phyloP scores from a whole-genome alignment of 1,140 invertebrate genomes.

The Lordiphosa stackelbergi region DNA sequence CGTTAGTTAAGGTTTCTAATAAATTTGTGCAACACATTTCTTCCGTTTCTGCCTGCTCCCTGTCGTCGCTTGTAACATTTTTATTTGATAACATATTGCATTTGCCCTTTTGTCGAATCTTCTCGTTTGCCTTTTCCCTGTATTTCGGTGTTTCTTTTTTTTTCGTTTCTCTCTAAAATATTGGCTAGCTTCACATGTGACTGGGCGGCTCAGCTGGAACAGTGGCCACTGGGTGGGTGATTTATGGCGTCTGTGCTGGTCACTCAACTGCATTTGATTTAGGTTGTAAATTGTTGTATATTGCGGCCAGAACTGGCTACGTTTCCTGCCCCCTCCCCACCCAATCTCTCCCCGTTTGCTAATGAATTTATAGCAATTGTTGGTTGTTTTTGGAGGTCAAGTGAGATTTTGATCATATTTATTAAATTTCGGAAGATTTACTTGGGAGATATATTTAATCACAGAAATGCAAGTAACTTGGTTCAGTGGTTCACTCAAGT shows the following conservation, averaged over 20 bases:
- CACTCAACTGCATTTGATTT: conserved; percentile 75
- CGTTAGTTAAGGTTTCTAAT: conserved; percentile 75
- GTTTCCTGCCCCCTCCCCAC: conserved; percentile 44
- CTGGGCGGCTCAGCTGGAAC: conserved; percentile 63
- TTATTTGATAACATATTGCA: conserved; percentile 75
- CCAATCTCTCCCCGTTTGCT: conserved; percentile 26
- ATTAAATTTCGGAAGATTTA: too few species aligned
- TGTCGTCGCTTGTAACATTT: conserved; percentile 73
- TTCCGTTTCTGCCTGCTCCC: conserved; percentile 27
- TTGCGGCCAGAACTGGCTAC: conserved; percentile 43
- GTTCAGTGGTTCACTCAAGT: too few species aligned
- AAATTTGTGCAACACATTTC: conserved; percentile 75
- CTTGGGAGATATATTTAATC: too few species aligned
- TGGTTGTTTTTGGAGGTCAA: neutral
- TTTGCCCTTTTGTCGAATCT: conserved; percentile 55
- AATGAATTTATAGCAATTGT: conserved; percentile 68
- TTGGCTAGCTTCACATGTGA: conserved; percentile 43
- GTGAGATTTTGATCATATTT: neutral
- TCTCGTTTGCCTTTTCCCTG: conserved; percentile 14
- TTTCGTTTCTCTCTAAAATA: conserved; percentile 55
- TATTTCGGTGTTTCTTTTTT: conserved; percentile 16
- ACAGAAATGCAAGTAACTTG: too few species aligned
- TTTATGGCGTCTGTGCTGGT: conserved; percentile 73
- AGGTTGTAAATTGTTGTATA: conserved; percentile 74
- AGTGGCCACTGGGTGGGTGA: conserved; percentile 38